A percentile compares a stretch with the other conserved stretches of the same genome.
phyloP scores from a whole-genome alignment of 2,797 vertebrate genomes.

The Podargus strigoides region DNA sequence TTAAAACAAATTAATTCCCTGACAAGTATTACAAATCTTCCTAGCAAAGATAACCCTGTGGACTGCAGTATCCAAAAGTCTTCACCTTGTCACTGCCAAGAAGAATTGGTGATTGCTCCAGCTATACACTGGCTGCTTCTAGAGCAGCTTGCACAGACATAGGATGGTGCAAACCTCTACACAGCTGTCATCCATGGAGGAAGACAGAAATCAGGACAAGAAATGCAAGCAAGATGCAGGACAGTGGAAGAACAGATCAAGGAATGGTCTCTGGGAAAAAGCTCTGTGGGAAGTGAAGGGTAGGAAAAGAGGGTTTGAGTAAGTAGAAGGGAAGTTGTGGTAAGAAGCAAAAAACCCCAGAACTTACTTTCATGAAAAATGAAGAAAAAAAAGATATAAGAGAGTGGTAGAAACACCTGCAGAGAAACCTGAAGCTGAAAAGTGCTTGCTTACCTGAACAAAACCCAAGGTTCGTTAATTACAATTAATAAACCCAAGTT shows the following conservation, averaged over 20 bases:
- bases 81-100: not conserved
- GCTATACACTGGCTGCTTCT: not conserved
- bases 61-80: not conserved
- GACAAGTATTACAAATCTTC: not conserved
- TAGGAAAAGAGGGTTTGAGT: not conserved
- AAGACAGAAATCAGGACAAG: not conserved
- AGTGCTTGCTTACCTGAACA: not conserved
- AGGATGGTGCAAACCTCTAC: not conserved
- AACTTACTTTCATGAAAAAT: not conserved
- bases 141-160: not conserved
- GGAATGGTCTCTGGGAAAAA: not conserved
- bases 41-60: not conserved
- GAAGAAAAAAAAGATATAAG: too few species aligned
- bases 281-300: not conserved
- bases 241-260: not conserved
- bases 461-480: not conserved
- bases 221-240: not conserved
- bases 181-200: not conserved
- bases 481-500: not conserved
- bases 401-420: not conserved
- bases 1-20: not conserved
- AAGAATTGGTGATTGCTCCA: not conserved
- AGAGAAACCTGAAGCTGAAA: not conserved
- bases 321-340: not conserved
- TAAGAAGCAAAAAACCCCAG: not conserved